Conservation (phyloP, 2,888 invertebrate species). For the Papilio gigon region DNA sequence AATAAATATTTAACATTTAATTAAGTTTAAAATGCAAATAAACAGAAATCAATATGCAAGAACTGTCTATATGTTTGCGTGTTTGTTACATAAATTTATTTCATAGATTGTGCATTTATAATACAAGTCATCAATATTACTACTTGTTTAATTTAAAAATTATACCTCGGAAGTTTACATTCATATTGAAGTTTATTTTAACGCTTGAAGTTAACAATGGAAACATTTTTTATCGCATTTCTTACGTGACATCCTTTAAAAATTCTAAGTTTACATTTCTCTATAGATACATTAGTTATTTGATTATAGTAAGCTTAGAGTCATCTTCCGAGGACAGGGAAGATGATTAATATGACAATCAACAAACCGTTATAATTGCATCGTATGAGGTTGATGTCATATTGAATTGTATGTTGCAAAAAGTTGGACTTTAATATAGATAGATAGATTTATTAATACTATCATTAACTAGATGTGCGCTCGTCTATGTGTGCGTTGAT, state of each 20-base stretch:
- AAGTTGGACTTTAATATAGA: neutral
- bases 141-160: neutral
- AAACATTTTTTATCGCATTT: neutral
- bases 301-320: neutral
- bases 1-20: constrained; percentile 5
- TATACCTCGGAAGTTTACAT: neutral
- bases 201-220: neutral
- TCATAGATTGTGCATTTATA: neutral
- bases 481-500: no score
- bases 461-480: no score
- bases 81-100: neutral
- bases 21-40: neutral
- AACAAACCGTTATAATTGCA: neutral
- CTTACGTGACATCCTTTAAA: neutral
- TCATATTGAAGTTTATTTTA: neutral
- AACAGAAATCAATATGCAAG: constrained; percentile 4
- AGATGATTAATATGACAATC: neutral
- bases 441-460: neutral
- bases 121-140: neutral
- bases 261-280: neutral
- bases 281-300: neutral
- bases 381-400: neutral
- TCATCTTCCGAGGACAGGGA: neutral
- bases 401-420: neutral
- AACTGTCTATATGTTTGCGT: neutral